Percentiles rank a stretch among this genome's conserved stretches.
Evolutionary conservation across 2,888 invertebrate species (phyloP).

Genomic region (Beris morrisii): DNA sequence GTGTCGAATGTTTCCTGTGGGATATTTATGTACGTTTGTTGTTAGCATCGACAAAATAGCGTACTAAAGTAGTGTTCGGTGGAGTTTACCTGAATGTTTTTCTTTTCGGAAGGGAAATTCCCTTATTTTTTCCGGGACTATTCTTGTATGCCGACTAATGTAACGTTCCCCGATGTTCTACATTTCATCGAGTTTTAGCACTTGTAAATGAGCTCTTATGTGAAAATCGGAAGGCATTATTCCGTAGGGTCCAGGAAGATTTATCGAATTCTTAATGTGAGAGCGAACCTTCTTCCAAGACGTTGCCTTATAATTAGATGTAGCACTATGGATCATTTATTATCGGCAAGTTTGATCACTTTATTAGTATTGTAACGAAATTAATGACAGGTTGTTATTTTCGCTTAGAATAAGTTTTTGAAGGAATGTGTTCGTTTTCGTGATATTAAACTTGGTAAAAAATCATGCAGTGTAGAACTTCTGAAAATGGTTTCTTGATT

Average conservation of each 20-base stretch:
- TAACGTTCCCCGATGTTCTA: not conserved
- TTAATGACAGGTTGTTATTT: too few species aligned
- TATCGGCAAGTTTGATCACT: too few species aligned
- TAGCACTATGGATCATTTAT: not conserved
- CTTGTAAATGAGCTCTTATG: constrained; percentile 15
- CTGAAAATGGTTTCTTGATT: too few species aligned
- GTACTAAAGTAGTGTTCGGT: too few species aligned
- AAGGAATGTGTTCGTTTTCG: too few species aligned
- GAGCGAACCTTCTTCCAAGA: constrained; percentile 14
- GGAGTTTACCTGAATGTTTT: constrained; percentile 10
- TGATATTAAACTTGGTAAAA: too few species aligned
- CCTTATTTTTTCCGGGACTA: not conserved
- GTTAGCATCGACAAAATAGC: constrained; percentile 8
- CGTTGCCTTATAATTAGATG: constrained; percentile 13
- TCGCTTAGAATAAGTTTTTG: too few species aligned
- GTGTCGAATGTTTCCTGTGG: constrained; percentile 34
- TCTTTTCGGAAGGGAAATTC: not conserved
- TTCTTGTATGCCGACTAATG: not conserved
- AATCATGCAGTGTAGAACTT: too few species aligned
- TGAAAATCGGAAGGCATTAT: not conserved
- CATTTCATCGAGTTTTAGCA: constrained; percentile 5
- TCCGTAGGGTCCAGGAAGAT: constrained; percentile 11
- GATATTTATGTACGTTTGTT: constrained; percentile 25
- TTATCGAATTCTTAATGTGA: constrained; percentile 12
- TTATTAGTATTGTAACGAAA: too few species aligned